Evolutionary conservation across 2,113 vertebrate genomes (phyloP).

Genomic region (Pseudopodoces humilis): DNA sequence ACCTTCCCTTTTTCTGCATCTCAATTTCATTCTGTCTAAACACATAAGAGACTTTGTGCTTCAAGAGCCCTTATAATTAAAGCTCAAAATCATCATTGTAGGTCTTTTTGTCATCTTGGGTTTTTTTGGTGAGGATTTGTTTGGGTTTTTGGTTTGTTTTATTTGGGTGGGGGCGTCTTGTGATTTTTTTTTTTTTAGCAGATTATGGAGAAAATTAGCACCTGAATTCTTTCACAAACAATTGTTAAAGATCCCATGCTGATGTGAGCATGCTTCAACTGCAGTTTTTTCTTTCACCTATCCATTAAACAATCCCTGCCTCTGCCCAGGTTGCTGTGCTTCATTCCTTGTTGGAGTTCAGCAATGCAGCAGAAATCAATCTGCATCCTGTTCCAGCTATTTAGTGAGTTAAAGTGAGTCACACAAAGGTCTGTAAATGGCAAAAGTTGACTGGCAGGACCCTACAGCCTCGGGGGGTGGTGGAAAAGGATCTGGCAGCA

Average conservation of each 20-base stretch:
- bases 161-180: too few relatives aligned
- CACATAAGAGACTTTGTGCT: background rate
- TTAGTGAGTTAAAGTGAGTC: background rate
- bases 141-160: too few relatives aligned
- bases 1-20: background rate
- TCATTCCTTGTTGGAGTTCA: background rate
- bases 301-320: background rate
- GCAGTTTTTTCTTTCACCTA: background rate
- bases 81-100: background rate
- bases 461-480: background rate
- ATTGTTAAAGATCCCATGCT: background rate
- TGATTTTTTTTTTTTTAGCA: background rate
- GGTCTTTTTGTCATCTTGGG: fast-evolving
- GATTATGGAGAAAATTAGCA: background rate
- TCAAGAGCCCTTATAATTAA: background rate
- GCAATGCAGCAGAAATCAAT: background rate
- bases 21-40: background rate
- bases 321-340: background rate
- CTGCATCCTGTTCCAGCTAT: background rate
- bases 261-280: background rate
- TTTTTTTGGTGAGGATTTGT: too few relatives aligned
- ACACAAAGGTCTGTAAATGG: background rate
- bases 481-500: background rate
- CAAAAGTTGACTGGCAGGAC: background rate
- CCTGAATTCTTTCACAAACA: background rate